Evolutionary conservation across 2,797 vertebrate species (phyloP).

Genomic region (Yasuhikotakia modesta): DNA sequence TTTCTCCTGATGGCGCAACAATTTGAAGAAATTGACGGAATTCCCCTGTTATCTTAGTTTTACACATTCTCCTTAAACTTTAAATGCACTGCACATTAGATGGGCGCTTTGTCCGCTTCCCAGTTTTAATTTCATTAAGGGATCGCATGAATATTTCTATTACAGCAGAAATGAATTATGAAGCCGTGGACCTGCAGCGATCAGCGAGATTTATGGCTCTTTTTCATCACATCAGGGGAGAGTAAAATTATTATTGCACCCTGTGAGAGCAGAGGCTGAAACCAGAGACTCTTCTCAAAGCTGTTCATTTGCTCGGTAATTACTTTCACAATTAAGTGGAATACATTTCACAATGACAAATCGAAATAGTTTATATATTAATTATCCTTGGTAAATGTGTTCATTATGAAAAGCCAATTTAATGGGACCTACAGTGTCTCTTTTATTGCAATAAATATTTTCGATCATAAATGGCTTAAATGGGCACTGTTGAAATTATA

Average conservation of each 20-base stretch:
- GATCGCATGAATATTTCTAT: conserved; percentile 98
- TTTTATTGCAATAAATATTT: conserved; percentile 88
- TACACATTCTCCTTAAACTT: conserved; percentile 7
- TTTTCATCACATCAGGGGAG: conserved; percentile 96
- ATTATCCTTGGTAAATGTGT: conserved; percentile 93
- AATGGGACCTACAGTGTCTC: conserved; percentile 84
- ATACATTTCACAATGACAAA: conserved; percentile 99
- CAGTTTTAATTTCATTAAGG: conserved; percentile 99
- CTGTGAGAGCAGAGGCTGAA: conserved; percentile 88
- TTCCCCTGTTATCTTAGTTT: neutral
- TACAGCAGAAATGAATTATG: conserved; percentile 99
- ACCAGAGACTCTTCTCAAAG: conserved; percentile 92
- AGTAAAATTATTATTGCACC: conserved; percentile 93
- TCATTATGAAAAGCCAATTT: conserved; percentile 97
- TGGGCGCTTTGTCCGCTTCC: conserved; percentile 68
- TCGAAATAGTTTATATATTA: conserved; percentile 96
- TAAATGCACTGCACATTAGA: conserved; percentile 54
- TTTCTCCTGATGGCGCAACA: neutral
- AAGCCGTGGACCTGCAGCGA: conserved; percentile 96
- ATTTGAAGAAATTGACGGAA: neutral
- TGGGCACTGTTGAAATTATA: conserved; percentile 58
- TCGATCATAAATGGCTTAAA: conserved; percentile 63
- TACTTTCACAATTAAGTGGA: conserved; percentile 99
- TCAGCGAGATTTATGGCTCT: conserved; percentile 96
- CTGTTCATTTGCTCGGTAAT: conserved; percentile 97